phyloP scores from a whole-genome alignment of 2,797 vertebrate species.

The Microctenopoma stevenorrisi region DNA sequence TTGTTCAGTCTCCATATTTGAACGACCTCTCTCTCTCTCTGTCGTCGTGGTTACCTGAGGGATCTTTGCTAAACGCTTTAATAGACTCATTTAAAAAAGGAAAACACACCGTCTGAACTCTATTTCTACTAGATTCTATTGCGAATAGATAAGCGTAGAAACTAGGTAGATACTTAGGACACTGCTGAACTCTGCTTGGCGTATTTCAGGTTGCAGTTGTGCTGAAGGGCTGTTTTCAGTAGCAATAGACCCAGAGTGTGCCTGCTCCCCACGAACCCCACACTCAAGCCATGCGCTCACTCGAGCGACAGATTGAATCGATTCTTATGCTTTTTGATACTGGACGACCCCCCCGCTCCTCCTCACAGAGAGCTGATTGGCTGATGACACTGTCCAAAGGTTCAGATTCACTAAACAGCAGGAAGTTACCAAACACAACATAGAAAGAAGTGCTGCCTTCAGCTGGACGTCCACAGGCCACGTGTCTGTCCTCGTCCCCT shows the following conservation, averaged over 20 bases:
- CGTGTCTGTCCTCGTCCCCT: no score
- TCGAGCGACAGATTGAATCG: constrained; percentile 24
- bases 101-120: constrained; percentile 65
- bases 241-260: constrained; percentile 89
- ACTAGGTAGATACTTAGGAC: constrained; percentile 56
- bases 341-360: background rate
- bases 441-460: no score
- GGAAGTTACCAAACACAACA: background rate
- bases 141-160: constrained; percentile 56
- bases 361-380: constrained; percentile 40
- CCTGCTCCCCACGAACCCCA: constrained; percentile 75
- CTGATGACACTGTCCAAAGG: constrained; percentile 13
- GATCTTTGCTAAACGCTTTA: constrained; percentile 63
- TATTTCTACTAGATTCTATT: constrained; percentile 71
- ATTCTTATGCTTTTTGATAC: constrained; percentile 49
- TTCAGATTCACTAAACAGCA: constrained; percentile 36
- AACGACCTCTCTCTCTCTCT: constrained; percentile 60
- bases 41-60: constrained; percentile 48
- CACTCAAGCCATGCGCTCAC: constrained; percentile 59
- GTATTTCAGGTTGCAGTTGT: constrained; percentile 79
- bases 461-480: no score
- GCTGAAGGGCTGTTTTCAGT: constrained; percentile 88
- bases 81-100: constrained; percentile 59
- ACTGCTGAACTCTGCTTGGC: constrained; percentile 71
- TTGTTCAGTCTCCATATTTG: constrained; percentile 45